Base-by-base conservation (phyloP, 2,113 vertebrate genomes). In the Diphyllodes magnificus region DNA sequence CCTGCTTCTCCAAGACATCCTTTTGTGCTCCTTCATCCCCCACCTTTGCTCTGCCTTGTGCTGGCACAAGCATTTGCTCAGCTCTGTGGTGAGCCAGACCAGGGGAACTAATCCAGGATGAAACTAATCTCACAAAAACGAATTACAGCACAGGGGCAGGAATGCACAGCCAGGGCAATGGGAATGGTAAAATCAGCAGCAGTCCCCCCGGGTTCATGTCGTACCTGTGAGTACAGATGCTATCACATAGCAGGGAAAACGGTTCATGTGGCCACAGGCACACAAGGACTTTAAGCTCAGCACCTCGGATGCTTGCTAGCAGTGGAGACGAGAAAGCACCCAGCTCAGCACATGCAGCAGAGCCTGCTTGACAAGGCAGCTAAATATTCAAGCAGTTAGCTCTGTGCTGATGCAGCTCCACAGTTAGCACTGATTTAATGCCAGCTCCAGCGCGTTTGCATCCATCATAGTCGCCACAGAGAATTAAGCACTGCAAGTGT, bases 351-450 rank as follows among this genome's bases (percentile, higher is more conserved):
- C 37, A 53, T 3, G 60, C 63, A 90, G 88, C 37, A 86, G 42
- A 65, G 90, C 45, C 82, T 86, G 93, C 66, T 40, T 83, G 82
- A 88, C 82, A 66, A 61, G 66, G 71, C 37, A 1, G 79, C 90
- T 92, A 93, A 95, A 86, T 77, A 95, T 50, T 57, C 59, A 80
- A 90, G 71, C 88, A 92, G 93, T 88, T 83, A 94, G 63, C 71
- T 86, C 79, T 40, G 79, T 86, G 88, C 85, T 90, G 85, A 94
- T 80, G 86, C 88, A 86, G 88, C 82, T 88, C 37, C 90, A 70
- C 71, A 49, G 87, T 85, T 76, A 85, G 59, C 54, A 2, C 8
- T 88, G 92, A 93, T 83, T 92, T 90, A 95, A 69, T 53, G 71
- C 54, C 64, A 87, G 85, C 82, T 86, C 45, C 3, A 3, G 30